These are phyloP conservation scores for Pachymerium ferrugineum DNA, from an alignment of 2,888 invertebrate genomes.

Conservation along the genomic window DNA sequence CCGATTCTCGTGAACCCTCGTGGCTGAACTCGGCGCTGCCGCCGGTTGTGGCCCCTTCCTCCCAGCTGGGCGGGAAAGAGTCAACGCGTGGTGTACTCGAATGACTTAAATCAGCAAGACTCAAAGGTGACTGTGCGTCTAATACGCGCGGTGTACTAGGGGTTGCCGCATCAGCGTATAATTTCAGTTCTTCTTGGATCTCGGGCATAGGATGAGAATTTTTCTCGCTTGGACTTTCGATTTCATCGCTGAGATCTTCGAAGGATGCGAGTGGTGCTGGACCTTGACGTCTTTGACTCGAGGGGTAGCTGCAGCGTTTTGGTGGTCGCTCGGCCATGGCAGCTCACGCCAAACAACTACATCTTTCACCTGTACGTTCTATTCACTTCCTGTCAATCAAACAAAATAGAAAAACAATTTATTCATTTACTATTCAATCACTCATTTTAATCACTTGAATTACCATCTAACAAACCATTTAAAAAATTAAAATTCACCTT, in stretches of 20 bases:
- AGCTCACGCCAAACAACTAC: background rate
- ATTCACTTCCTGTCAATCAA: background rate
- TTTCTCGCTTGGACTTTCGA: conserved; percentile 53
- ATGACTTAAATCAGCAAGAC: conserved; percentile 28
- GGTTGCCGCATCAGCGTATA: conserved; percentile 37
- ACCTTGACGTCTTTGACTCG: conserved; percentile 51
- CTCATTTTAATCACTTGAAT: too few species aligned
- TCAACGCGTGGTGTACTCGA: conserved; percentile 28
- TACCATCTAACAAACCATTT: too few species aligned
- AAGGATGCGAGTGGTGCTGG: conserved; percentile 91
- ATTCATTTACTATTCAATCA: too few species aligned
- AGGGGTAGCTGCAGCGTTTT: conserved; percentile 36
- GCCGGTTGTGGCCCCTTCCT: conserved; percentile 12
- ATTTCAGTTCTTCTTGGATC: conserved; percentile 53
- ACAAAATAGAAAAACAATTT: too few species aligned
- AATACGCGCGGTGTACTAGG: conserved; percentile 36
- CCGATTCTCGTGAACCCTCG: conserved; percentile 15
- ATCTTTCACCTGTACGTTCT: background rate
- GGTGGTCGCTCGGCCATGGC: conserved; percentile 23
- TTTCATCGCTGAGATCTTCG: conserved; percentile 81
- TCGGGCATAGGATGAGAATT: conserved; percentile 52
- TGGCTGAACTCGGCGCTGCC: conserved; percentile 30
- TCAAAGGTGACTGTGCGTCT: conserved; percentile 33
- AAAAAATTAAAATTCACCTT: too few species aligned
- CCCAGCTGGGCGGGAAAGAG: background rate